phyloP scores from a whole-genome alignment of 2,888 invertebrate genomes.

The Dorcus parallelipipedus region DNA sequence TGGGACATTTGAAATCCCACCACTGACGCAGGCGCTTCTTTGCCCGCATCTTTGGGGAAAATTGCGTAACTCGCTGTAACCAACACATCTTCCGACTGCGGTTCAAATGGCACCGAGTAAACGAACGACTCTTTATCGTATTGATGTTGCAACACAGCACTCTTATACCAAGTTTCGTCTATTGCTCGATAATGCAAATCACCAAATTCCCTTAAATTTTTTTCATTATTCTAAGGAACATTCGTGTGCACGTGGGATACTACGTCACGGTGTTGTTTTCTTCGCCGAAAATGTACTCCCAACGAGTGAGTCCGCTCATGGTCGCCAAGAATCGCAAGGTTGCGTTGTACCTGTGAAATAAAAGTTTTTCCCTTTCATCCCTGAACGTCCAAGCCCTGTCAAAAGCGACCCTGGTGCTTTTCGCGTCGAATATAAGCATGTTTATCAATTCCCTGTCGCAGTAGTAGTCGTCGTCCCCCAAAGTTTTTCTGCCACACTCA shows the following conservation, averaged over 20 bases:
- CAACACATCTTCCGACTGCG: constrained; percentile 54
- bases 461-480: constrained; percentile 71
- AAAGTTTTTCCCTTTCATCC: constrained; percentile 50
- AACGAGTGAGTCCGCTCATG: constrained; percentile 83
- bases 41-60: constrained; percentile 72
- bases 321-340: constrained; percentile 81
- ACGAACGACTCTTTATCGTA: constrained; percentile 74
- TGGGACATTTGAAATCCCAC: constrained; percentile 85
- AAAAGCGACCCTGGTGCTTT: constrained; percentile 59
- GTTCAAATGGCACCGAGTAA: constrained; percentile 68
- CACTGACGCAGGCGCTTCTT: constrained; percentile 81
- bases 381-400: constrained; percentile 37
- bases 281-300: constrained; percentile 72
- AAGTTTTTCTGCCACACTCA: constrained; percentile 60
- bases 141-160: constrained; percentile 81
- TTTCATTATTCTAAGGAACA: no score
- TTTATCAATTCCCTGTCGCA: constrained; percentile 83
- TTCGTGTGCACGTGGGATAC: no score
- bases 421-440: constrained; percentile 83
- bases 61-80: constrained; percentile 83
- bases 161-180: constrained; percentile 89
- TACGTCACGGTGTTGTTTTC: constrained; percentile 41
- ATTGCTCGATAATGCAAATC: constrained; percentile 73
- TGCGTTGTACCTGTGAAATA: constrained; percentile 68
- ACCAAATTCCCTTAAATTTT: constrained; percentile 63